Evolutionary conservation across 2,113 vertebrate species (phyloP), one percentile per base, ranked within the genome.

Genomic region (Melanotaenia duboulayi): DNA sequence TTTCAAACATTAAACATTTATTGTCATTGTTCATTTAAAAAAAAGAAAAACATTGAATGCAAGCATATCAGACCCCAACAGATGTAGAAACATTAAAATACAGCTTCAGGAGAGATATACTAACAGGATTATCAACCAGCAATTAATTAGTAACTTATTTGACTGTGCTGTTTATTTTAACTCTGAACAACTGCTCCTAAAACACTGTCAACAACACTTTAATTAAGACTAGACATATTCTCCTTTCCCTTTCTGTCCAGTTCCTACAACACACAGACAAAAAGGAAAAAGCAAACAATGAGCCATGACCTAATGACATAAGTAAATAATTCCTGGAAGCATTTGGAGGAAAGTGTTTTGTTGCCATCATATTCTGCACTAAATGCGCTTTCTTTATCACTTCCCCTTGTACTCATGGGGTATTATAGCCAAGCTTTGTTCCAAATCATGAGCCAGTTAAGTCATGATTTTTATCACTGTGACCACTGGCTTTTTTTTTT

Each of bases 321-420:
- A 81, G 82, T 71, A 92, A 65, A 97, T 95, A 97, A 98, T 97
- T 96, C 95, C 89, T 96, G 96, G 96, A 98, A 98, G 96, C 95
- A 94, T 95, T 96, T 90, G 82, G 93, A 95, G 94, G 93, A 95
- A 94, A 91, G 87, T 88, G 90, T 92, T 94, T 92, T 93, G 92
- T 93, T 94, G 92, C 91, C 92, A 94, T 94, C 94, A 90, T 93
- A 92, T 90, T 90, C 87, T 89, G 88, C 83, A 91, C 93, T 95
- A 93, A 94, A 95, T 95, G 93, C 88, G 88, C 92, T 92, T 94
- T 93, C 88, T 95, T 97, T 95, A 98, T 98, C 96, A 94, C 94
- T 97, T 98, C 96, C 97, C 85, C 93, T 95, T 94, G 93, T 88
- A 85, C 89, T 93, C 88, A 83, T 83, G 86, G 92, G 93, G 87